Evolutionary conservation across 2,797 vertebrate genomes (phyloP), one percentile per base, ranked within the genome.

Genomic region (Halcyon smyrnensis): DNA sequence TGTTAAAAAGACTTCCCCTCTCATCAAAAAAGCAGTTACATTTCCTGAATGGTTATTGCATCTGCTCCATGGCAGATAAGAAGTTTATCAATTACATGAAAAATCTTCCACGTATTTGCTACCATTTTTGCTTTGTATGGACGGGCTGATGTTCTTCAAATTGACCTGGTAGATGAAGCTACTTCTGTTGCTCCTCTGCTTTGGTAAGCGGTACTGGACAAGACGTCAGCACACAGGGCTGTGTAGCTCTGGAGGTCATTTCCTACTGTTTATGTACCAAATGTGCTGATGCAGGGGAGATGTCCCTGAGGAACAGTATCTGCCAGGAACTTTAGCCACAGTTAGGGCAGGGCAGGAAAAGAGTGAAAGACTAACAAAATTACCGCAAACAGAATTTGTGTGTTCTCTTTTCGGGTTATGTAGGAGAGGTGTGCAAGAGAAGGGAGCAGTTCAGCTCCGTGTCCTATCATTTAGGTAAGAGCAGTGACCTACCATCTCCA

Each of bases 401-500:
- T 20, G 15, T 65, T 78, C 62, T 54, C 1, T 53, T 85, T 90
- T 75, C 62, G 54, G 70, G 30, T 57, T 50, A 11, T 13, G 51
- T 5, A 36, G 57, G 48, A 54, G 41, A 69, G 54, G 13, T 23
- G 20, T 7, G 25, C 11, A 68, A 77, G 46, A 83, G 36, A 65
- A 76, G 32, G 51, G 64, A 90, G 67, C 20, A 11, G 59, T 71
- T 60, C 1, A 63, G 30, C 41, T 65, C n/a, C 4, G 5, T 34
- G 19, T 59, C 37, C 37, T 62, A 1, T 1, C 12, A 3, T 11
- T 41, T 11, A 43, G 51, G n/a, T 25, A 28, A 59, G 20, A 78
- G 39, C 34, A 79, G 56, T 94, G 23, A 59, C 68, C 98, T 97
- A 99, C 99, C 98, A 99, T 99, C 96, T 99, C 99, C 85, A 99